These are phyloP conservation scores for Pristionchus pacificus DNA, from an alignment of 1,140 invertebrate species.

Conservation along the genomic window DNA sequence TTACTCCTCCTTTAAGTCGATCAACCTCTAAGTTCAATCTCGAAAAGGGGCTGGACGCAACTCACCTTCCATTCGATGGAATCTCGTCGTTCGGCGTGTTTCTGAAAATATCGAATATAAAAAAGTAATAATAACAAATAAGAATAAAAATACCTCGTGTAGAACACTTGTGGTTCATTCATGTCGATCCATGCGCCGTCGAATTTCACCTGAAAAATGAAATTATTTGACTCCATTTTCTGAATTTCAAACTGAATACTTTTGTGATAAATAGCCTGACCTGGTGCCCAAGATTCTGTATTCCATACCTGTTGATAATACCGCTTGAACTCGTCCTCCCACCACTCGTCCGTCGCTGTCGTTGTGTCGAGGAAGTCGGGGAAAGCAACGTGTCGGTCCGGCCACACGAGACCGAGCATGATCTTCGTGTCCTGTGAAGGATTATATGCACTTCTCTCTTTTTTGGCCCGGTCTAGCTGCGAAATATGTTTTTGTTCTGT, in stretches of 20 bases:
- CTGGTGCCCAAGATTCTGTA: background rate
- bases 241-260: too few species aligned
- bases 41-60: too few species aligned
- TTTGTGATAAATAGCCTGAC: too few species aligned
- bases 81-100: slow-evolving; percentile 25
- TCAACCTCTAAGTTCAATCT: too few species aligned
- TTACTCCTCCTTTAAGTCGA: too few species aligned
- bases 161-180: slow-evolving; percentile 49
- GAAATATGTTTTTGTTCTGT: too few species aligned
- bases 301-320: slow-evolving; percentile 29
- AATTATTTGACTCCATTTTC: too few species aligned
- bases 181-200: slow-evolving; percentile 48
- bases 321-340: slow-evolving; percentile 30
- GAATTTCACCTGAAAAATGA: slow-evolving; percentile 27
- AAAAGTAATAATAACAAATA: too few species aligned
- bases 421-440: slow-evolving; percentile 36
- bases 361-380: slow-evolving; percentile 56
- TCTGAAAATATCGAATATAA: too few species aligned
- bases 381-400: slow-evolving; percentile 51
- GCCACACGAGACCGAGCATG: slow-evolving; percentile 56
- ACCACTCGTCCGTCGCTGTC: slow-evolving; percentile 36
- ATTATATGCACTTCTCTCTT: too few species aligned
- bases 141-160: too few species aligned
- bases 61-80: slow-evolving; percentile 11
- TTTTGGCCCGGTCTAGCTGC: too few species aligned